These are phyloP conservation scores for Odontophorus gujanensis DNA, from an alignment of 2,113 vertebrate genomes.

Conservation along the genomic window DNA sequence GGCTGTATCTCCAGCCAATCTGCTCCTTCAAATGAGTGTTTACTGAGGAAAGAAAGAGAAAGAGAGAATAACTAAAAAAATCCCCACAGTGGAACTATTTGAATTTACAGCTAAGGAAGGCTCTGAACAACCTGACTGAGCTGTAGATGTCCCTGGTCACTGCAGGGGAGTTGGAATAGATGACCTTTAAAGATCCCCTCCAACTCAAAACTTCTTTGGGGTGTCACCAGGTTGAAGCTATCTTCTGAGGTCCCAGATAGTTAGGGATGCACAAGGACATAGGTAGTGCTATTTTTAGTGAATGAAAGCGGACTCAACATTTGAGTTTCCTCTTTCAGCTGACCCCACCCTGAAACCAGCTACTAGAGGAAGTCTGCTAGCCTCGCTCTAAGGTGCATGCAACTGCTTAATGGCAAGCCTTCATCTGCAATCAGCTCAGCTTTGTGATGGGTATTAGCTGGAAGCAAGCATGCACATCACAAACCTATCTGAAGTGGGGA, in stretches of 20 bases:
- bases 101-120: not conserved
- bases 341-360: slow-evolving; percentile 22
- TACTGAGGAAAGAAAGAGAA: slow-evolving; percentile 65
- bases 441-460: not conserved
- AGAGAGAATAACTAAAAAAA: not conserved
- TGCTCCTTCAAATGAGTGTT: slow-evolving; percentile 86
- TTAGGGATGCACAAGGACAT: not conserved
- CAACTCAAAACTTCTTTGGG: too few relatives aligned
- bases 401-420: not conserved
- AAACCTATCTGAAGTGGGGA: not conserved
- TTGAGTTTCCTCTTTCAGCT: not conserved
- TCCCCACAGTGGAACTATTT: not conserved
- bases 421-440: not conserved
- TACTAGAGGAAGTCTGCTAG: not conserved
- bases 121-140: too few relatives aligned
- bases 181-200: too few relatives aligned
- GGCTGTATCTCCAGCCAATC: slow-evolving; percentile 90
- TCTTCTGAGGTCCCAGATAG: rapidly evolving
- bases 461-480: not conserved
- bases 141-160: too few relatives aligned
- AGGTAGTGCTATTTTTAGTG: not conserved
- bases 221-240: not conserved
- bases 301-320: not conserved
- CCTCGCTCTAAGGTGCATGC: not conserved
- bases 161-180: too few relatives aligned